These are phyloP conservation scores for Channa maculata DNA, from an alignment of 2,113 vertebrate genomes.

Conservation along the genomic window DNA sequence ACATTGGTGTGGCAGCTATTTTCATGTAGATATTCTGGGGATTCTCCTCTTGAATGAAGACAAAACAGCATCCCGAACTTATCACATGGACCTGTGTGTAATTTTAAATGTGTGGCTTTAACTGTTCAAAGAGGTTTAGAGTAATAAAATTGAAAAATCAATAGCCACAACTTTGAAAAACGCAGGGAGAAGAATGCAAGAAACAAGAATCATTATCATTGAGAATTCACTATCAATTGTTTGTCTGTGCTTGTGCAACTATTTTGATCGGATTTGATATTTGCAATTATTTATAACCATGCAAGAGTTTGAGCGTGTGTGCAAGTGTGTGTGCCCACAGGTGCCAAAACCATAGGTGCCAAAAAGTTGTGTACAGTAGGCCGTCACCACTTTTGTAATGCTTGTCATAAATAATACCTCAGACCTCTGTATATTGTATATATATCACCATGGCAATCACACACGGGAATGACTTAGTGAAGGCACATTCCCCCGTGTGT, in stretches of 20 bases:
- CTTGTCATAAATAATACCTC: conserved; percentile 7
- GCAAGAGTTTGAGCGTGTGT: too few species aligned
- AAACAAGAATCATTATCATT: too few species aligned
- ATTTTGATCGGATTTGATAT: neutral
- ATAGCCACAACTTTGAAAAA: neutral
- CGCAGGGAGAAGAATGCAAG: too few species aligned
- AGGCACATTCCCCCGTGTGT: neutral
- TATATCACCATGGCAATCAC: conserved; percentile 10
- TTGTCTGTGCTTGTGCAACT: neutral
- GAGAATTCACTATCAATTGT: too few species aligned
- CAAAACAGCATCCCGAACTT: neutral
- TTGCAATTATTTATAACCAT: too few species aligned
- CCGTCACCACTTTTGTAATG: neutral
- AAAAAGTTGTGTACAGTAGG: too few species aligned
- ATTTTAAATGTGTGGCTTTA: neutral
- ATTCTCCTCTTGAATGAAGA: too few species aligned
- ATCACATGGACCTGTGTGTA: neutral
- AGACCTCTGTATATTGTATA: neutral
- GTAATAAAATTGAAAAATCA: neutral
- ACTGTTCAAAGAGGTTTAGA: neutral
- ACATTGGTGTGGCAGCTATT: neutral
- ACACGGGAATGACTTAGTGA: conserved; percentile 10
- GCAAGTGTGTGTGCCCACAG: neutral
- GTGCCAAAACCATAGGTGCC: neutral
- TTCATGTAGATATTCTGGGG: neutral